Conservation (phyloP, 2,797 vertebrate genomes). For the Typhlichthys eigenmanni region DNA sequence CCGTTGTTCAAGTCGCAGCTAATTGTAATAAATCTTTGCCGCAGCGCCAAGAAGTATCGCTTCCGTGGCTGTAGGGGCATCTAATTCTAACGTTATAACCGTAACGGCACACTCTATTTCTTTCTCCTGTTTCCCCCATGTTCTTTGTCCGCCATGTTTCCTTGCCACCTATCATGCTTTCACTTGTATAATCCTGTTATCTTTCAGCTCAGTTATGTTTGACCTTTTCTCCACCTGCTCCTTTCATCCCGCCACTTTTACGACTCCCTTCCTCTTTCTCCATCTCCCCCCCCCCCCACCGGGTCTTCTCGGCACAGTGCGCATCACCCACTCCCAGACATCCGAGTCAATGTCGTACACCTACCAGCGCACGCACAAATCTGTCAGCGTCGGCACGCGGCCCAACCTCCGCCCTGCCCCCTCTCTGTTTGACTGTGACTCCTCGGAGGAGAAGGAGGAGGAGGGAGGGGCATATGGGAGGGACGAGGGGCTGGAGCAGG, state of each 20-base stretch:
- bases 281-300: constrained; percentile 61
- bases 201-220: constrained; percentile 26
- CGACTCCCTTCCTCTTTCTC: constrained; percentile 61
- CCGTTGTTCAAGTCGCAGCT: too few species aligned
- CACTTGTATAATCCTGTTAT: constrained; percentile 15
- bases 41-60: too few species aligned
- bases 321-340: constrained; percentile 91
- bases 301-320: constrained; percentile 79
- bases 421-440: constrained; percentile 80
- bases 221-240: constrained; percentile 22
- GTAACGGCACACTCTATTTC: too few species aligned
- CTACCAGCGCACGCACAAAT: constrained; percentile 93
- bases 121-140: too few species aligned
- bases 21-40: too few species aligned
- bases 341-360: constrained; percentile 97
- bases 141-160: background rate
- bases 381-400: constrained; percentile 91
- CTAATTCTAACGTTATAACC: too few species aligned
- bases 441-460: constrained; percentile 73
- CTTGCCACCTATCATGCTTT: constrained; percentile 20
- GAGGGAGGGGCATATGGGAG: constrained; percentile 31
- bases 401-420: constrained; percentile 81
- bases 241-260: constrained; percentile 4
- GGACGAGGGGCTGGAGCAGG: constrained; percentile 25
- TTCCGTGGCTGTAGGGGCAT: too few species aligned